phyloP scores from a whole-genome alignment of 1,140 invertebrate genomes.

The Drosophila sturtevanti region DNA sequence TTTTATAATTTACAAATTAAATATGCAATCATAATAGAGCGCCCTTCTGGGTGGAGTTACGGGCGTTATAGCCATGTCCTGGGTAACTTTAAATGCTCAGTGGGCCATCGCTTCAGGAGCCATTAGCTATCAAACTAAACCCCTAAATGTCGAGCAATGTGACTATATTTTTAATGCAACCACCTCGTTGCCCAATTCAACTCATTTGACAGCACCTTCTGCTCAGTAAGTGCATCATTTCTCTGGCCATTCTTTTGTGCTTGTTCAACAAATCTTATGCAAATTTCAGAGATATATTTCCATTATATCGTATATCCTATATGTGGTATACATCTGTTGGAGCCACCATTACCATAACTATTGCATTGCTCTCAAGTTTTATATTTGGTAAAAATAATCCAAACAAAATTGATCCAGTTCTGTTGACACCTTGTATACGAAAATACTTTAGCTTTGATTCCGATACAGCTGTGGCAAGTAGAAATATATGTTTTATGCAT shows the following conservation, averaged over 20 bases:
- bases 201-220: slow-evolving; percentile 23
- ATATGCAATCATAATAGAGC: slow-evolving; percentile 84
- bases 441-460: slow-evolving; percentile 55
- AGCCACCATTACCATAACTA: slow-evolving; percentile 84
- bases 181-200: slow-evolving; percentile 24
- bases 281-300: slow-evolving; percentile 84
- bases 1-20: not conserved
- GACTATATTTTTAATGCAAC: slow-evolving; percentile 84
- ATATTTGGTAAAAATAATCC: slow-evolving; percentile 78
- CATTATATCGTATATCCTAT: slow-evolving; percentile 87
- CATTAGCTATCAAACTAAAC: slow-evolving; percentile 86
- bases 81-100: slow-evolving; percentile 92
- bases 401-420: slow-evolving; percentile 55
- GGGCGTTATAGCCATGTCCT: slow-evolving; percentile 88
- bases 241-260: no score
- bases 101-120: slow-evolving; percentile 87
- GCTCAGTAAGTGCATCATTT: slow-evolving; percentile 46
- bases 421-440: slow-evolving; percentile 76
- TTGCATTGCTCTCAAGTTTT: slow-evolving; percentile 83
- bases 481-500: not conserved
- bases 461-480: slow-evolving; percentile 33
- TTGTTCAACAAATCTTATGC: not conserved
- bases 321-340: slow-evolving; percentile 88
- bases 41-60: slow-evolving; percentile 88
- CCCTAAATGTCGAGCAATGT: slow-evolving; percentile 88